phyloP scores from a whole-genome alignment of 2,113 vertebrate species.

The Hippocampus comes region DNA sequence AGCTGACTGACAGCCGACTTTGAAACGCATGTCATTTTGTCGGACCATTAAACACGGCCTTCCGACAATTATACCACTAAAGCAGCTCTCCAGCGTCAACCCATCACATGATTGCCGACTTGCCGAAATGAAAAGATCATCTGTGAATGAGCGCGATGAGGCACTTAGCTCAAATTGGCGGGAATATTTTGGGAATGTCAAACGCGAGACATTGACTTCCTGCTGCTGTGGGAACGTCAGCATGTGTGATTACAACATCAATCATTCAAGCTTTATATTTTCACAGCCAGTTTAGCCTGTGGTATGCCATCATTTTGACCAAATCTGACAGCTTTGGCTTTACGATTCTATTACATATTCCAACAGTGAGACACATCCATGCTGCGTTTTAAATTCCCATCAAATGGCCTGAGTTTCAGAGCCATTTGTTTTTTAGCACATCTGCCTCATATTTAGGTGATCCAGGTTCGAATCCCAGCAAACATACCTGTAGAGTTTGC shows the following conservation, averaged over 20 bases:
- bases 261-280: not conserved
- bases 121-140: slow-evolving; percentile 52
- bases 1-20: slow-evolving; percentile 60
- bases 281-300: not conserved
- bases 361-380: not conserved
- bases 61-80: slow-evolving; percentile 55
- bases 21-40: slow-evolving; percentile 60
- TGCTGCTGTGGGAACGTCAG: slow-evolving; percentile 44
- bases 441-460: not conserved
- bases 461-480: too few species aligned
- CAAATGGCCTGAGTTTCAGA: not conserved
- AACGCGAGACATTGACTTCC: slow-evolving; percentile 47
- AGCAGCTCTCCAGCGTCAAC: slow-evolving; percentile 49
- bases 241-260: slow-evolving; percentile 16
- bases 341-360: not conserved
- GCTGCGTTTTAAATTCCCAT: not conserved
- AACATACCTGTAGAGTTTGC: too few species aligned
- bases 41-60: slow-evolving; percentile 51
- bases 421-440: not conserved
- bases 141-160: slow-evolving; percentile 39
- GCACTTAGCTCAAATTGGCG: slow-evolving; percentile 48
- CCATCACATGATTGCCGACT: slow-evolving; percentile 59
- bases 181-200: slow-evolving; percentile 3
- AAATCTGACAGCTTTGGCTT: not conserved
- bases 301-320: not conserved